Evolutionary conservation across 2,797 vertebrate genomes (phyloP).

Genomic region (Enteromius mattozi): DNA sequence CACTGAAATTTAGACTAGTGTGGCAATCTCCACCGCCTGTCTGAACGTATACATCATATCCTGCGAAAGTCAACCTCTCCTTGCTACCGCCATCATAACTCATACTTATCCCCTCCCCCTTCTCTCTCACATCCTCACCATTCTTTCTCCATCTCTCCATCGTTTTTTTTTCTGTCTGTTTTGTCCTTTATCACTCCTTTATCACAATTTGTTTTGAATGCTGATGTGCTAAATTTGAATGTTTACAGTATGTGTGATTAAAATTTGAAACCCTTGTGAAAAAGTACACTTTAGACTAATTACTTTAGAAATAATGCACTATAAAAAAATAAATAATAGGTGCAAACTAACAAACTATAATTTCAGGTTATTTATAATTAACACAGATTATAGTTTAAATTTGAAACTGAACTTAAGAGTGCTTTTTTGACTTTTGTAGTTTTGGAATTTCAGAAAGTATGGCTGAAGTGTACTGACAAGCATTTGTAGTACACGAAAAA

Average conservation of each 20-base stretch:
- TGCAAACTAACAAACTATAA: too few species aligned
- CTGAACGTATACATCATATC: constrained; percentile 57
- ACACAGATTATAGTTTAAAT: neutral
- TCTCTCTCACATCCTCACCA: constrained; percentile 4
- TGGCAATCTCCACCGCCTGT: constrained; percentile 55
- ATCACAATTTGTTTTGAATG: neutral
- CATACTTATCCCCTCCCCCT: neutral
- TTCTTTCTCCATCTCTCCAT: neutral
- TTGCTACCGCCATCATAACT: constrained; percentile 27
- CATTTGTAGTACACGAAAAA: neutral
- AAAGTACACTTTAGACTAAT: neutral
- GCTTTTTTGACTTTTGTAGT: neutral
- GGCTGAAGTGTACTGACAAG: neutral
- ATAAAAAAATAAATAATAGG: too few species aligned
- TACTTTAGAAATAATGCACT: neutral
- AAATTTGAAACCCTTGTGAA: neutral
- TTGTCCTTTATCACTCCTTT: neutral
- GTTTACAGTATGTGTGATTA: neutral
- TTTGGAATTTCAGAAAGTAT: neutral
- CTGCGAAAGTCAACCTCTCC: constrained; percentile 54
- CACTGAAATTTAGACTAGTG: constrained; percentile 59
- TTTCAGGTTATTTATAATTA: neutral
- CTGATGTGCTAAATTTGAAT: neutral
- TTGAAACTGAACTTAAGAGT: neutral
- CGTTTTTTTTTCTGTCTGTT: neutral